A percentile compares a stretch with the other conserved stretches of the same genome.
These are phyloP conservation scores for Acleris cristana DNA, from an alignment of 2,888 invertebrate species.

Conservation along the genomic window DNA sequence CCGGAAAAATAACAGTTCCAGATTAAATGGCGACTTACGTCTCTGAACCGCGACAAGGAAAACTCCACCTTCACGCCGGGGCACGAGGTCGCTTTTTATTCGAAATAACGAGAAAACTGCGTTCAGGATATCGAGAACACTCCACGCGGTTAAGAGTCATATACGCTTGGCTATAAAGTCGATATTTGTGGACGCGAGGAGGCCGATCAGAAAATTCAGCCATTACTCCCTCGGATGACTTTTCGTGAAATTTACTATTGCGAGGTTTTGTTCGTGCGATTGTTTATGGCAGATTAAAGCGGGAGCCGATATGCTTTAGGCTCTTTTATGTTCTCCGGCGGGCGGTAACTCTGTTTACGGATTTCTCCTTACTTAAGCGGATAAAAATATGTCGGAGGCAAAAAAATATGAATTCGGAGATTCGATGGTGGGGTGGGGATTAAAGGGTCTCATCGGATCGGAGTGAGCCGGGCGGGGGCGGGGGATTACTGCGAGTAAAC, in stretches of 20 bases:
- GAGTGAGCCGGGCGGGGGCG: background rate
- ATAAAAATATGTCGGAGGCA: conserved; percentile 61
- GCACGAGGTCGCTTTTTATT: conserved; percentile 34
- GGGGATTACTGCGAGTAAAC: no score
- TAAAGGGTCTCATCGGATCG: background rate
- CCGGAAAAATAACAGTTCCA: conserved; percentile 73
- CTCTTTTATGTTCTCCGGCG: conserved; percentile 54
- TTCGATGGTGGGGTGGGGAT: conserved; percentile 6
- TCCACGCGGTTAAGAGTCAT: conserved; percentile 12
- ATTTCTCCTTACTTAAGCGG: conserved; percentile 58
- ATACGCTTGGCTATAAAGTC: background rate
- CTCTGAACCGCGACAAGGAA: conserved; percentile 41
- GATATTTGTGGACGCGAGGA: background rate
- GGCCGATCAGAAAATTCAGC: conserved; percentile 61
- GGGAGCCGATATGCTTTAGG: conserved; percentile 58
- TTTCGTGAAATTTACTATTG: conserved; percentile 66
- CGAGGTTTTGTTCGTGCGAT: conserved; percentile 65
- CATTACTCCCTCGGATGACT: conserved; percentile 68
- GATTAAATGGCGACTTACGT: conserved; percentile 63
- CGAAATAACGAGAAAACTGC: conserved; percentile 18
- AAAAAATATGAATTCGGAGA: conserved; percentile 38
- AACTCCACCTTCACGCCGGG: conserved; percentile 34
- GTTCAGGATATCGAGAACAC: conserved; percentile 5
- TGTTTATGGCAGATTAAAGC: conserved; percentile 72
- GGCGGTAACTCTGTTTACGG: conserved; percentile 57